These are phyloP conservation scores for Drusus annulatus DNA, from an alignment of 1,140 invertebrate genomes.

Conservation along the genomic window DNA sequence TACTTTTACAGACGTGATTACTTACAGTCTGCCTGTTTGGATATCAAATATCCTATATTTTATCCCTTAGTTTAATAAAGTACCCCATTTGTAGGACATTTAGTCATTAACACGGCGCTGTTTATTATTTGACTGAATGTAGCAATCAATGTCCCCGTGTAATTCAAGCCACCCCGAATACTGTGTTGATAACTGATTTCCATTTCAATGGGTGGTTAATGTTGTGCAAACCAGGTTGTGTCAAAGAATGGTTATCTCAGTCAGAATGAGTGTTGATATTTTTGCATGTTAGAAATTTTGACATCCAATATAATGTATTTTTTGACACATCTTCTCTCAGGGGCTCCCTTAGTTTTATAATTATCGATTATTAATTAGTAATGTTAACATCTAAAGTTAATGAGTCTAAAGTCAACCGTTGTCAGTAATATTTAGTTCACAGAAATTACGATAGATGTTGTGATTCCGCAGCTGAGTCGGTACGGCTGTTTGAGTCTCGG, in stretches of 20 bases:
- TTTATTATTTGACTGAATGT: too few relatives aligned
- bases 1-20: too few relatives aligned
- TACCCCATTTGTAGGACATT: too few relatives aligned
- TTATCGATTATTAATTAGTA: background rate
- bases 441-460: background rate
- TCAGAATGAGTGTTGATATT: background rate
- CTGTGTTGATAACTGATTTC: background rate
- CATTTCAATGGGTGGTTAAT: background rate
- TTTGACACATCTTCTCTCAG: conserved; percentile 5
- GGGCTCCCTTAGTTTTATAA: conserved; percentile 2
- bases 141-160: too few relatives aligned
- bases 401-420: background rate
- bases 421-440: conserved; percentile 5
- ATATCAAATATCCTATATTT: too few relatives aligned
- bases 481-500: too few relatives aligned
- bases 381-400: background rate
- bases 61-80: too few relatives aligned
- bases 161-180: too few relatives aligned
- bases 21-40: too few relatives aligned
- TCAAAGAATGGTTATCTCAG: background rate
- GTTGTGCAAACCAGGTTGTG: conserved; percentile 5
- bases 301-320: background rate
- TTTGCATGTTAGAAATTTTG: conserved; percentile 2
- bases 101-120: too few relatives aligned
- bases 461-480: too few relatives aligned